phyloP scores from a whole-genome alignment of 64 coral and sea anemone species.

The Catalaphyllia jardinei region DNA sequence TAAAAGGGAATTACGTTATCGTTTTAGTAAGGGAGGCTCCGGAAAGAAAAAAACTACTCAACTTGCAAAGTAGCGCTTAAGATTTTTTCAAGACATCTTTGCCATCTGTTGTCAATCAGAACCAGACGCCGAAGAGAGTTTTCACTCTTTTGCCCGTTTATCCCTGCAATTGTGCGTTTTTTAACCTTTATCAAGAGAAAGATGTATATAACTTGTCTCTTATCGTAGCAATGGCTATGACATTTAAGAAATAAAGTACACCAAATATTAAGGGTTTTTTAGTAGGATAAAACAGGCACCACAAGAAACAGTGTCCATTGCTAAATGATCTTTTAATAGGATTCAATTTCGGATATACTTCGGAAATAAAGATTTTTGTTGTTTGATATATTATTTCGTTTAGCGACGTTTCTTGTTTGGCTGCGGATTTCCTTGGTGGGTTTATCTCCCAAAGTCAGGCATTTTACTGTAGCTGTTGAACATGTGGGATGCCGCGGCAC shows the following conservation, averaged over 20 bases:
- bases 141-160: background rate
- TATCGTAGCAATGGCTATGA: no score
- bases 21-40: background rate
- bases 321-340: background rate
- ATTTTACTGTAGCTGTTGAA: background rate
- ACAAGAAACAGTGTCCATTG: background rate
- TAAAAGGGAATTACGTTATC: background rate
- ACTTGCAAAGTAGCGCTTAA: background rate
- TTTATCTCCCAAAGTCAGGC: background rate
- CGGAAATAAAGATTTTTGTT: background rate
- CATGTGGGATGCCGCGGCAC: background rate
- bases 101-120: constrained; percentile 21
- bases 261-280: no score
- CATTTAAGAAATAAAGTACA: no score
- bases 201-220: no score
- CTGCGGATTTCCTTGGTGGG: background rate
- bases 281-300: no score
- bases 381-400: background rate
- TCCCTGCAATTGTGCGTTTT: no score
- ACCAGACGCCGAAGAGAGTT: background rate
- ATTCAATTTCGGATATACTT: background rate
- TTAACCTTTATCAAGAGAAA: no score
- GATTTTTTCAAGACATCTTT: background rate
- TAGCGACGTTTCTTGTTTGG: background rate
- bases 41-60: constrained; percentile 16